Evolutionary conservation across 2,113 vertebrate species (phyloP), one percentile per base, ranked within the genome.

Genomic region (Rostratula benghalensis): DNA sequence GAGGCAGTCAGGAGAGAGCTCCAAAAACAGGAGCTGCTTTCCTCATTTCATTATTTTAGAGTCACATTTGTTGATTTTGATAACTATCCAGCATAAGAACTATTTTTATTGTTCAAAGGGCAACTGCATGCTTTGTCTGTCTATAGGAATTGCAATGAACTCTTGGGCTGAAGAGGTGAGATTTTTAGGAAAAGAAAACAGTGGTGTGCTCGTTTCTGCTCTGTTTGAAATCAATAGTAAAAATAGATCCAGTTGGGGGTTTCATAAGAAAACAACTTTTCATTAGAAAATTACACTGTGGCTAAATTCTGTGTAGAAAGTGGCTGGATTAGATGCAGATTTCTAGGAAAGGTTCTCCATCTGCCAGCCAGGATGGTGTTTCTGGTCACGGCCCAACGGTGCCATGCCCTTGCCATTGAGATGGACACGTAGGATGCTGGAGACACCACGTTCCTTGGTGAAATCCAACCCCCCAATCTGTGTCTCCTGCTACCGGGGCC

Each of bases 401-500:
- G 89, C 89, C 69, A 33, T 43, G 87, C 70, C 87, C 83, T 50
- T 30, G 77, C 25, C 63, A 59, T 0, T 20, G 94, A 78, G 89
- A 37, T 63, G 46, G 54, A 46, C 13, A 64, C 0, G 56, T 6
- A 67, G 94, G 91, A 93, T 87, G 87, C 60, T 71, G 95, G 74
- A 82, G 59, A 69, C 67, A 73, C 87, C 81, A 80, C 8, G 25
- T 87, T 87, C 82, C 93, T 35, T 16, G 82, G 50, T 64, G 82
- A 90, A 91, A 96, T 83, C 50, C 10, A 79, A 70, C 69, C 74
- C 90, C 79, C 64, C 54, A 54, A 96, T 91, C 93, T 45, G 70
- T 48, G 61, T 28, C 70, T 96, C 71, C 87, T 45, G 11, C 94
- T 94, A 33, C 93, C 16, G 4, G 63, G 87, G 84, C 67, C 94